Evolutionary conservation across 2,113 vertebrate genomes (phyloP), one percentile per base, ranked within the genome.

Genomic region (Corythaeola cristata): DNA sequence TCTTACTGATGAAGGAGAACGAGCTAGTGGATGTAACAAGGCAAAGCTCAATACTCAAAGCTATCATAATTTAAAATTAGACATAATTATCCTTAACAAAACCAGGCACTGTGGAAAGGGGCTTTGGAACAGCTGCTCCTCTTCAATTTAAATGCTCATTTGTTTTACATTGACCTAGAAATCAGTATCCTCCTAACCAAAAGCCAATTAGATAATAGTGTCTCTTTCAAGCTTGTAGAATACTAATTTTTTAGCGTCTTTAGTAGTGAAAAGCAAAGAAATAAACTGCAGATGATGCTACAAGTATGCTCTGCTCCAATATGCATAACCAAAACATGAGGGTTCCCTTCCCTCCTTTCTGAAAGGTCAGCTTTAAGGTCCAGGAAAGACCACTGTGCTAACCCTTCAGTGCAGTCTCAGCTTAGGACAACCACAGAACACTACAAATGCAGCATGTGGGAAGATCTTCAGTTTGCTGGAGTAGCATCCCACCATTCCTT

Each of bases 31-130:
- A 95, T 95, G 81, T 96, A 94, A 94, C 93, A 94, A 95, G 93
- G 96, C 95, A 87, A 95, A 91, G 96, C 96, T 97, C 96, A 97
- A 94, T 96, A 97, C 97, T 97, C 97, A 95, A 92, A 94, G 96
- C 97, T 96, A 97, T 97, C 95, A 98, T 98, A 97, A 97, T 96
- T 97, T 97, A 97, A 97, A 98, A 97, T 97, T 97, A 97, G 96
- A 95, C 78, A 96, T 97, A 98, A 98, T 98, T 98, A 97, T 95
- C 95, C 95, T 97, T 96, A 97, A 97, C 97, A 97, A 98, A 98
- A 96, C 95, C 96, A 97, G 81, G 97, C 97, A 96, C 80, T 96
- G 94, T 96, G 94, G 93, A 96, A 97, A 95, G 92, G 89, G 85
- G 90, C 86, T 96, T 94, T 94, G 88, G 89, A 97, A 97, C 97